These are phyloP conservation scores for Latrodectus elegans DNA, from an alignment of 2,888 invertebrate species.

Conservation along the genomic window DNA sequence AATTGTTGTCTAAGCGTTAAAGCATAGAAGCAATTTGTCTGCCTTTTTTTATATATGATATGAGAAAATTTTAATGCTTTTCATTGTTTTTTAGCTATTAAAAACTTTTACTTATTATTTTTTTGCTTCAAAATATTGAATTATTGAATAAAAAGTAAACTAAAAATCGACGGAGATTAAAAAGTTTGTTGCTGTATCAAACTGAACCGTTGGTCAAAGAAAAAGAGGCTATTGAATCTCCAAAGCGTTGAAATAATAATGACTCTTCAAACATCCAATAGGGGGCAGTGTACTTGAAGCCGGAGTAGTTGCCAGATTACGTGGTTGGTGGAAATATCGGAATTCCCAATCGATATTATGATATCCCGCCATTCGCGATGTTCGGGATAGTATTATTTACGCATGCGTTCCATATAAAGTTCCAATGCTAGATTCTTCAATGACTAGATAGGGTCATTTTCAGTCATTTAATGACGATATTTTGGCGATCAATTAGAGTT, in stretches of 20 bases:
- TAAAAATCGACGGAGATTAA: conserved; percentile 1
- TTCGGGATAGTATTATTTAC: conserved; percentile 25
- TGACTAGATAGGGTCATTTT: background rate
- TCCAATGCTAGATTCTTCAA: background rate
- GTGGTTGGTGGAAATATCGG: conserved; percentile 69
- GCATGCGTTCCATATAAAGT: conserved; percentile 49
- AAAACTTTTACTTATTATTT: no score
- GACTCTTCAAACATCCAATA: conserved; percentile 54
- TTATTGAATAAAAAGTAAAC: no score
- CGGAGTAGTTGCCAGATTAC: conserved; percentile 46
- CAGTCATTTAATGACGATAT: conserved; percentile 6
- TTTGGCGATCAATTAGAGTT: conserved; percentile 44
- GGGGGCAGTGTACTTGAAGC: conserved; percentile 32
- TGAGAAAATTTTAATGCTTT: no score
- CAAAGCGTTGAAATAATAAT: conserved; percentile 46
- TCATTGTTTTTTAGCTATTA: no score
- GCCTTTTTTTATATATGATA: no score
- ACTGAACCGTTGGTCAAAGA: conserved; percentile 16
- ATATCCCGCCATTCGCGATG: conserved; percentile 47
- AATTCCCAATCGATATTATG: conserved; percentile 66
- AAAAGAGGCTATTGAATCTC: conserved; percentile 3
- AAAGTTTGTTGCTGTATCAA: conserved; percentile 22
- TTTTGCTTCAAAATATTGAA: no score
- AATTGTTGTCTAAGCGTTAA: no score
- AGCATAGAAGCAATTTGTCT: no score